These are phyloP conservation scores for Myotis brandtii DNA, from an alignment of 2,113 vertebrate species.

Conservation along the genomic window DNA sequence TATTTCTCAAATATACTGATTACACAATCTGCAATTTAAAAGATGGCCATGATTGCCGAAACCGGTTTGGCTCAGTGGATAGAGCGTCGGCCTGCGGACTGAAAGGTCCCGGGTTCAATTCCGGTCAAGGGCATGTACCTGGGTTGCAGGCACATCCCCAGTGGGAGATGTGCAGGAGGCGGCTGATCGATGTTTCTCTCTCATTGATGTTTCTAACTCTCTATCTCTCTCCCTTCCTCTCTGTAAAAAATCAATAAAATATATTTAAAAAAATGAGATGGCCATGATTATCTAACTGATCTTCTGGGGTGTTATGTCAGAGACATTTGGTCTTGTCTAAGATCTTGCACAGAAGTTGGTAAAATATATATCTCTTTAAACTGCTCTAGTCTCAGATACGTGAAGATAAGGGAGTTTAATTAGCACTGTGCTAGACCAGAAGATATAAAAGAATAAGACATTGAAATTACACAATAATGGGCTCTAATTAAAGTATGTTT, in stretches of 20 bases:
- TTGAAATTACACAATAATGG: neutral
- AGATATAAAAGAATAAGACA: neutral
- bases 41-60: slow-evolving; percentile 23
- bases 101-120: too few species aligned
- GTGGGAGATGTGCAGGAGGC: too few species aligned
- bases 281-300: neutral
- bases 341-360: neutral
- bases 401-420: neutral
- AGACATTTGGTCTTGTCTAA: neutral
- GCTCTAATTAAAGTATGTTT: neutral
- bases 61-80: too few species aligned
- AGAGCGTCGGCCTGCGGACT: too few species aligned
- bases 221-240: too few species aligned
- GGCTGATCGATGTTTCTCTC: too few species aligned
- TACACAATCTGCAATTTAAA: slow-evolving; percentile 24
- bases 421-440: neutral
- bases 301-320: neutral
- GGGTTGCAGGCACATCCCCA: too few species aligned
- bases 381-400: neutral
- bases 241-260: too few species aligned
- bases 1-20: slow-evolving; percentile 39
- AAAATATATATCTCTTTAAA: slow-evolving; percentile 30
- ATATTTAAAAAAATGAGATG: too few species aligned
- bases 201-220: too few species aligned
- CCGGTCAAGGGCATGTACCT: too few species aligned